Evolutionary conservation across 2,113 vertebrate species (phyloP).

Genomic region (Bufo bufo): DNA sequence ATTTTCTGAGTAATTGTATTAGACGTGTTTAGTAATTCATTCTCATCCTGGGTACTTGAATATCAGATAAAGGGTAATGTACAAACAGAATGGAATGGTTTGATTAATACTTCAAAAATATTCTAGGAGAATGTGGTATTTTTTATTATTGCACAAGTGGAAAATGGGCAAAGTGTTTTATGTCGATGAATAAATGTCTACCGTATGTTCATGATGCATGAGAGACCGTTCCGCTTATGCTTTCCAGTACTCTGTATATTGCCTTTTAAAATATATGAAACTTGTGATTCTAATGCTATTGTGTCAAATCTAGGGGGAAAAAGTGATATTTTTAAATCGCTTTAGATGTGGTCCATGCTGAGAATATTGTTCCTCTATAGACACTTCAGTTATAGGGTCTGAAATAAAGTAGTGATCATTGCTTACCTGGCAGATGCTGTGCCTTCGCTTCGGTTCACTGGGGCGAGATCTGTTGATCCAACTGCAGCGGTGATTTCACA

Average conservation of each 20-base stretch:
- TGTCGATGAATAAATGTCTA: constrained; percentile 35
- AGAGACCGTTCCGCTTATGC: constrained; percentile 20
- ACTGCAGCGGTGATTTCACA: no score
- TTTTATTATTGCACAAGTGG: constrained; percentile 43
- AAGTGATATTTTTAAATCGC: constrained; percentile 46
- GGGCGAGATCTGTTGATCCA: no score
- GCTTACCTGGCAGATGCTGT: no score
- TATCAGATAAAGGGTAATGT: constrained; percentile 53
- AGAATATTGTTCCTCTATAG: constrained; percentile 68
- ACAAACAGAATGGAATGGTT: constrained; percentile 62
- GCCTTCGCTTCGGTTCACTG: no score
- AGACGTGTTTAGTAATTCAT: constrained; percentile 1
- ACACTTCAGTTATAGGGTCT: constrained; percentile 54
- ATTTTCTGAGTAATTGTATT: not conserved
- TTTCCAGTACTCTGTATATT: constrained; percentile 44
- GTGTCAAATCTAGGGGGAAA: constrained; percentile 64
- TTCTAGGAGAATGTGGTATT: constrained; percentile 39
- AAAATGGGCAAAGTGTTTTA: not conserved
- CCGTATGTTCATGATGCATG: constrained; percentile 50
- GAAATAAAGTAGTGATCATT: no score
- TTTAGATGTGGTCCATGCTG: constrained; percentile 65
- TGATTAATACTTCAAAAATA: constrained; percentile 62
- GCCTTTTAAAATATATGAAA: constrained; percentile 42
- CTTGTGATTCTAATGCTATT: constrained; percentile 57
- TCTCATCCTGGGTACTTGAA: constrained; percentile 48